These are phyloP conservation scores for Tricholauxania praeusta DNA, from an alignment of 2,888 invertebrate species.

Conservation along the genomic window DNA sequence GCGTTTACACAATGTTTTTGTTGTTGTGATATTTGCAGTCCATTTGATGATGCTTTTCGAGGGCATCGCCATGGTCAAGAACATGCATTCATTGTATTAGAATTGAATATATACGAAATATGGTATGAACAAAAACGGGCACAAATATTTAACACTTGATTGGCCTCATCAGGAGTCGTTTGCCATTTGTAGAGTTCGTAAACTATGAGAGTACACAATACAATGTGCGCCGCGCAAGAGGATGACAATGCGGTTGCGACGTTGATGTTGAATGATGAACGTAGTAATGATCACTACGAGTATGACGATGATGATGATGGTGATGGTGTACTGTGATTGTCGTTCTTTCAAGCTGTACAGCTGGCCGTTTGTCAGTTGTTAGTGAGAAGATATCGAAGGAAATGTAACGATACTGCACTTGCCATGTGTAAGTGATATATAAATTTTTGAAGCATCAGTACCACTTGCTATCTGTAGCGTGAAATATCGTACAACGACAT, in stretches of 20 bases:
- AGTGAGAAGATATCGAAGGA: too few species aligned
- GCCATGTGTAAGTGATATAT: too few species aligned
- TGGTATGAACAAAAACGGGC: constrained; percentile 9
- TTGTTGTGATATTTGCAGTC: constrained; percentile 19
- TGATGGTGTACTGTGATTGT: constrained; percentile 45
- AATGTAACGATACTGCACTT: too few species aligned
- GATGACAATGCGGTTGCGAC: neutral
- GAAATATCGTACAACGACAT: too few species aligned
- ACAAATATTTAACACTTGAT: constrained; percentile 36
- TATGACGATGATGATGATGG: constrained; percentile 48
- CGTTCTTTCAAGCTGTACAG: too few species aligned
- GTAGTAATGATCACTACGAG: neutral
- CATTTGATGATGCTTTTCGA: constrained; percentile 7
- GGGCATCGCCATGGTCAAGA: neutral
- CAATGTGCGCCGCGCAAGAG: too few species aligned
- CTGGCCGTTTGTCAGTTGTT: too few species aligned
- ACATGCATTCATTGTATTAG: neutral
- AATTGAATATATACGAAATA: neutral
- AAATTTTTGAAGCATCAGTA: too few species aligned
- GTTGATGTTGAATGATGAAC: constrained; percentile 27
- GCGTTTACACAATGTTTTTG: neutral
- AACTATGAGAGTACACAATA: constrained; percentile 5
- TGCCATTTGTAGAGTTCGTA: constrained; percentile 14
- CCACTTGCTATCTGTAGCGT: too few species aligned
- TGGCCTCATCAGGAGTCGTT: constrained; percentile 31